These are phyloP conservation scores for Physocephala rufipes DNA, from an alignment of 2,888 invertebrate species.

Conservation along the genomic window DNA sequence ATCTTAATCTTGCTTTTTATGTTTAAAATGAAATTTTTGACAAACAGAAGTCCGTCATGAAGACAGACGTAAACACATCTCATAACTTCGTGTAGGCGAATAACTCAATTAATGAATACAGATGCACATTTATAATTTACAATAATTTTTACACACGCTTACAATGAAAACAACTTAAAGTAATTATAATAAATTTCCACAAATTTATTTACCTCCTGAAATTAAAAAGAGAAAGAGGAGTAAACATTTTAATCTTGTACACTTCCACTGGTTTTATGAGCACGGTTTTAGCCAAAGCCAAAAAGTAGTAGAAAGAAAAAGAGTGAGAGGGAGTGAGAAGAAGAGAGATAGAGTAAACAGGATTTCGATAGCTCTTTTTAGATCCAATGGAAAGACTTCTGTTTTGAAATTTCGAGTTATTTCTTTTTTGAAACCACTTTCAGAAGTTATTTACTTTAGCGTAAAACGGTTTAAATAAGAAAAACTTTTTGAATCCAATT, in stretches of 20 bases:
- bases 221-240: constrained; percentile 58
- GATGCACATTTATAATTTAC: too few relatives aligned
- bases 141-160: too few relatives aligned
- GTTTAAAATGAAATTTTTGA: too few relatives aligned
- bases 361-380: constrained; percentile 40
- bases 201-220: constrained; percentile 65
- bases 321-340: constrained; percentile 48
- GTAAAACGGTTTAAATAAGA: background rate
- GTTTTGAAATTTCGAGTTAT: background rate
- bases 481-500: background rate
- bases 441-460: background rate
- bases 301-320: constrained; percentile 42
- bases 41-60: too few relatives aligned
- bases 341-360: background rate
- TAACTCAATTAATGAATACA: too few relatives aligned
- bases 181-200: background rate
- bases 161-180: background rate
- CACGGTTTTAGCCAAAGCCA: background rate
- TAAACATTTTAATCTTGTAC: constrained; percentile 42
- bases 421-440: background rate
- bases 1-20: too few relatives aligned
- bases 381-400: constrained; percentile 1
- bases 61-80: too few relatives aligned
- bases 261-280: constrained; percentile 15
- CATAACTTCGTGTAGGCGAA: too few relatives aligned